These are phyloP conservation scores for Drymonia ruficornis DNA, from an alignment of 2,888 invertebrate genomes.

Conservation along the genomic window DNA sequence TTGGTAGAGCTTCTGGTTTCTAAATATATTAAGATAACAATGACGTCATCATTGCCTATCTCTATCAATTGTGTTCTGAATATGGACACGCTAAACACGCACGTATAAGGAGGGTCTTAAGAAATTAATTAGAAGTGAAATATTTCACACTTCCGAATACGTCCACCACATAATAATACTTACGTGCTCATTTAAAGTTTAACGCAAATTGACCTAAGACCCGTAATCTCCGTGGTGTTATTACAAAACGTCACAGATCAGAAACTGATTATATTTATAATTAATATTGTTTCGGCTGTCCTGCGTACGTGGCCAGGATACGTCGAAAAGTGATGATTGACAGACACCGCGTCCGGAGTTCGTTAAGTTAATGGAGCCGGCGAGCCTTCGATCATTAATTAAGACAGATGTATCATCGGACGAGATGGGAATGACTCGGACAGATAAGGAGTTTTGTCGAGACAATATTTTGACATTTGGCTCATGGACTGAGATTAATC, in stretches of 20 bases:
- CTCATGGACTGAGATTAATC: not conserved
- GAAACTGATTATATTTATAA: constrained; percentile 35
- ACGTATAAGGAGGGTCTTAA: not conserved
- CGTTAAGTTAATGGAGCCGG: constrained; percentile 58
- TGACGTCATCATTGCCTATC: not conserved
- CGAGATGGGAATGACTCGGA: constrained; percentile 16
- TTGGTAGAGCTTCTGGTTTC: too few relatives aligned
- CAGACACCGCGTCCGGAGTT: constrained; percentile 56
- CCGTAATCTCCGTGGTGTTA: constrained; percentile 12
- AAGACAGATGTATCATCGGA: constrained; percentile 49
- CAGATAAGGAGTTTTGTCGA: constrained; percentile 10
- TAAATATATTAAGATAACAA: too few relatives aligned
- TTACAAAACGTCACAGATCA: constrained; percentile 27
- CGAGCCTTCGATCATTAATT: constrained; percentile 52
- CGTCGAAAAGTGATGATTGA: constrained; percentile 51
- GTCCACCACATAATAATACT: not conserved
- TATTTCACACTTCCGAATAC: not conserved
- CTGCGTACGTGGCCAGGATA: constrained; percentile 36
- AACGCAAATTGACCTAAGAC: not conserved
- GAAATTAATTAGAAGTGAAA: not conserved
- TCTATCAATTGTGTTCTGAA: not conserved
- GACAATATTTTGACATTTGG: not conserved
- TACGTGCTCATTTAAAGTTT: not conserved
- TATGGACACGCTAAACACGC: not conserved
- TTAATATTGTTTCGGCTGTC: constrained; percentile 41